Conservation (phyloP, 2,113 vertebrate species). For the Osmerus mordax region DNA sequence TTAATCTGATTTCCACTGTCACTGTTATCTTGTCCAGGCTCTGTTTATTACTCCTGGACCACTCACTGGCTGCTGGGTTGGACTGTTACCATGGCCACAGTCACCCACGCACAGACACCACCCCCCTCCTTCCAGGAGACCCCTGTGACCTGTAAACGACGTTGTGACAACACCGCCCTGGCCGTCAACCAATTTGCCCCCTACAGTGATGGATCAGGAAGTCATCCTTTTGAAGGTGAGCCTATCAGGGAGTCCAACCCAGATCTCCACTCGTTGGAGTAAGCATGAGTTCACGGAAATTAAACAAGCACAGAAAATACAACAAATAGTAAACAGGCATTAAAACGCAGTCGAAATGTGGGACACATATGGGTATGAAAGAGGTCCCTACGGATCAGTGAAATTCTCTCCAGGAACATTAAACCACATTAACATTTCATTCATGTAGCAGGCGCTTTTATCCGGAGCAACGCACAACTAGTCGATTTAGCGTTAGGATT, state of each 20-base stretch:
- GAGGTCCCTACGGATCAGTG: background rate
- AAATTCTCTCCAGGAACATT: background rate
- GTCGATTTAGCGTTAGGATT: too few relatives aligned
- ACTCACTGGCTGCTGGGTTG: slow-evolving; percentile 22
- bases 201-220: background rate
- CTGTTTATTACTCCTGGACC: slow-evolving; percentile 38
- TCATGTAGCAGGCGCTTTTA: background rate
- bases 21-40: slow-evolving; percentile 42
- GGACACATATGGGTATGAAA: background rate
- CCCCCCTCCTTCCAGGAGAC: background rate
- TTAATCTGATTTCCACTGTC: slow-evolving; percentile 63
- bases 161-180: background rate
- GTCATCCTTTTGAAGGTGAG: slow-evolving; percentile 11
- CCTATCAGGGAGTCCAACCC: slow-evolving; percentile 19
- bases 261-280: slow-evolving; percentile 23
- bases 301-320: slow-evolving; percentile 26
- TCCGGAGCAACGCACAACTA: too few relatives aligned
- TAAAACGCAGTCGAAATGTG: background rate
- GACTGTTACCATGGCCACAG: background rate
- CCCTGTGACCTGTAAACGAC: background rate
- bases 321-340: slow-evolving; percentile 2
- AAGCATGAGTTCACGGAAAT: slow-evolving; percentile 34
- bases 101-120: background rate
- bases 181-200: background rate
- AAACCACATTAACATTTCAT: background rate